Base-by-base conservation (phyloP, 1,140 invertebrate species). In the Pygmarrhopalites habei region DNA sequence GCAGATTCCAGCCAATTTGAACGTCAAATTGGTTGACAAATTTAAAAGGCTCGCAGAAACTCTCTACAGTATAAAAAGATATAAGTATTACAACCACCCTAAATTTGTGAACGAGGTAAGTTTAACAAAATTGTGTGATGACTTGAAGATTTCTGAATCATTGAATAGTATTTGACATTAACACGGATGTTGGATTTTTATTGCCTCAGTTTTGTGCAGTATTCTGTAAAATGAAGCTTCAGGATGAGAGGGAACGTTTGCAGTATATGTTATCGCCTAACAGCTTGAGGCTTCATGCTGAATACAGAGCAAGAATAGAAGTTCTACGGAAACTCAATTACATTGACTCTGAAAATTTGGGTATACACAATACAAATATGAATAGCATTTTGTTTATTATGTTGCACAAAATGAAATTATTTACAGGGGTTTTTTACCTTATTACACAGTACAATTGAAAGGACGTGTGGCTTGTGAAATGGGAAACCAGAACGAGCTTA, bases 391-490 rank as follows among this genome's bases (percentile, higher is more conserved):
- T 52, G n/a, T 52, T 64, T 59, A 15, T 41, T 46, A 12, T 26
- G 21, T n/a, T n/a, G 82, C 83, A 77, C 75, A 55, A 53, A 60
- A 35, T 21, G 2, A 30, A 4, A 30, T 19, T 7, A 3, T 32
- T 19, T 57, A 26, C 4, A 52, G 5, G 44, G 19, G 4, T 46
- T 52, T 44, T 79, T 78, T 59, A n/a, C n/a, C n/a, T n/a, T n/a
- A n/a, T n/a, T n/a, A n/a, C n/a, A n/a, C 74, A 82, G 86, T 90
- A 2, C 83, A 85, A 58, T 74, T 95, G 39, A 96, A 97, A 80
- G 95, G 95, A 14, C 81, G 89, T 62, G 93, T 99, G 10, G 96
- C 95, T 2, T 91, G 95, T 73, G 88, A 95, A 75, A 97, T 99
- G 85, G 90, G 92, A 19, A 93, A 87, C 62, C 80, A 85, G 58